Evolutionary conservation across 2,888 invertebrate species (phyloP).

Genomic region (Ophion ventricosus): DNA sequence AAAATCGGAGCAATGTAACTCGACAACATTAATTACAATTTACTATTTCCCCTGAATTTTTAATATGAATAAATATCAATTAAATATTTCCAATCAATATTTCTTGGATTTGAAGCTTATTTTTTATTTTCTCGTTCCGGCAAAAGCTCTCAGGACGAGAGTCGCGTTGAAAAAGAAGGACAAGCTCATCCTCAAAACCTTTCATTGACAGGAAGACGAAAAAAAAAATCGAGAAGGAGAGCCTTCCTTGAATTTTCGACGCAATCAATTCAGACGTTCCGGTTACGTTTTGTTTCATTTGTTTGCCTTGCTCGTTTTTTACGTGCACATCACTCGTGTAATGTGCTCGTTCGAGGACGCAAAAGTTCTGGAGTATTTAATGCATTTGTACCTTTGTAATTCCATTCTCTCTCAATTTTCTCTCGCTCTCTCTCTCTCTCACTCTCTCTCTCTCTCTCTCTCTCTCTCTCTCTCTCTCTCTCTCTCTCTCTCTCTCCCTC

Average conservation of each 20-base stretch:
- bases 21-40: too few species aligned
- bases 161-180: background rate
- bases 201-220: conserved; percentile 23
- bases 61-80: too few species aligned
- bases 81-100: background rate
- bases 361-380: conserved; percentile 79
- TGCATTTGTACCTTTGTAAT: conserved; percentile 79
- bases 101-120: background rate
- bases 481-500: conserved; percentile 62
- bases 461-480: conserved; percentile 1
- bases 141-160: background rate
- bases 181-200: background rate
- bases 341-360: conserved; percentile 74
- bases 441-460: conserved; percentile 56
- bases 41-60: too few species aligned
- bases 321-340: conserved; percentile 43
- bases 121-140: background rate
- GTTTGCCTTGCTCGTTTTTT: background rate
- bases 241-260: conserved; percentile 75
- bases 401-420: conserved; percentile 60
- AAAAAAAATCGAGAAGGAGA: conserved; percentile 64
- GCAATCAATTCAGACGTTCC: conserved; percentile 75
- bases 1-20: too few species aligned
- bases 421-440: conserved; percentile 45
- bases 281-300: background rate